Evolutionary conservation across 2,888 invertebrate genomes (phyloP).

Genomic region (Drosophila flavopinicola): DNA sequence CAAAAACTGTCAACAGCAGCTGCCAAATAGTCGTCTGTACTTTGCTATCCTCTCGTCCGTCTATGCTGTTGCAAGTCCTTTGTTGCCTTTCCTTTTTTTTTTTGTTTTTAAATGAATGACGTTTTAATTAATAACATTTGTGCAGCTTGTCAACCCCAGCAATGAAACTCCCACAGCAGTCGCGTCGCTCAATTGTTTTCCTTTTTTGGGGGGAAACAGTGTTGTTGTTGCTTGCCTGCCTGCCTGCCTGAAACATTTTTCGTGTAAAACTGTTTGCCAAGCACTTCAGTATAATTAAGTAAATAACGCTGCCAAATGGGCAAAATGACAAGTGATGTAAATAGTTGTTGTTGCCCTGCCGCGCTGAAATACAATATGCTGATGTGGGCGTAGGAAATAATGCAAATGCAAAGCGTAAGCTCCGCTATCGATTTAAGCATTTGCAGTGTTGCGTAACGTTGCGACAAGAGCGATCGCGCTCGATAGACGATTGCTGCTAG

Average conservation of each 20-base stretch:
- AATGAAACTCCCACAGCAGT: constrained; percentile 2
- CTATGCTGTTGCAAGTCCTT: constrained; percentile 48
- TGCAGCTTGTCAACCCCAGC: constrained; percentile 39
- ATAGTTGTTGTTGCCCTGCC: constrained; percentile 24
- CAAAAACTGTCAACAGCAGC: constrained; percentile 73
- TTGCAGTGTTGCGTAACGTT: constrained; percentile 10
- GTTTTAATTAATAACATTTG: constrained; percentile 83
- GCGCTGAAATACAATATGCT: constrained; percentile 65
- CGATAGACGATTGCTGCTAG: background rate
- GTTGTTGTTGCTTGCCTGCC: constrained; percentile 7
- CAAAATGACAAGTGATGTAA: constrained; percentile 48
- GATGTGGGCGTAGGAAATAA: constrained; percentile 57
- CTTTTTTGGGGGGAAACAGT: constrained; percentile 11
- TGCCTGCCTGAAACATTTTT: constrained; percentile 74
- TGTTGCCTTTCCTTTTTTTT: constrained; percentile 1
- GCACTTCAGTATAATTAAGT: constrained; percentile 80
- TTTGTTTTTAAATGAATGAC: constrained; percentile 77
- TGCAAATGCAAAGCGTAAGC: constrained; percentile 27
- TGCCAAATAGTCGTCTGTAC: constrained; percentile 46
- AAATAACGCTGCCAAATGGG: constrained; percentile 64
- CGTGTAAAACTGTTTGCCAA: constrained; percentile 78
- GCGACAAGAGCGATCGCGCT: background rate
- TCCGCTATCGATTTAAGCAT: constrained; percentile 16
- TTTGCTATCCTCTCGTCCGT: constrained; percentile 15
- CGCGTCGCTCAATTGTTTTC: constrained; percentile 24